Evolutionary conservation across 64 coral and sea anemone genomes (phyloP), one percentile per base, ranked within the genome.

Genomic region (Hydrozoanthus tunicans): DNA sequence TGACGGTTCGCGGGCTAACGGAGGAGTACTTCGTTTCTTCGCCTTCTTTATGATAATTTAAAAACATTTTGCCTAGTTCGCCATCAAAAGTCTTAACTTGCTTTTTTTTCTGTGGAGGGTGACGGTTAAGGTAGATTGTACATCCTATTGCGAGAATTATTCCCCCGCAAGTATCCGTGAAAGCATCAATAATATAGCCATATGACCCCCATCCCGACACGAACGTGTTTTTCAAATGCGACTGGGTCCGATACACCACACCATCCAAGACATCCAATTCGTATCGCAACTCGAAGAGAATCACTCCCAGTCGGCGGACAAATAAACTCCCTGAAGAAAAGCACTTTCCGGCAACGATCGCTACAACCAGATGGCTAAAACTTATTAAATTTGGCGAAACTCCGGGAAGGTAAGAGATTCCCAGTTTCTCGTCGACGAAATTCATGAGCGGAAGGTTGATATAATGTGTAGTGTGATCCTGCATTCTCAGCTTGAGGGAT

Each of bases 341-440:
- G 51, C 92, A 96, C 62, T 91, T 96, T 6, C 92, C 94, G 58
- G 94, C 94, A 9, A 93, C 32, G 5, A 96, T 62, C 14, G 94
- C 92, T 15, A 86, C 57, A 77, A 93, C 79, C 6, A 96, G 75
- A 72, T 96, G 94, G 43, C 53, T 80, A 76, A 66, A 89, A 88
- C 92, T 96, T 15, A 96, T 96, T 15, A 96, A 72, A 75, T 96
- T 96, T 4, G 94, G 94, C 79, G 94, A 93, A 68, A 96, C 80
- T 11, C 94, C 94, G 17, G 94, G 94, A 54, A 96, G 27, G 58
- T 67, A 77, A 26, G 92, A 91, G 7, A 96, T 88, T 61, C 81
- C 92, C 0, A 93, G 26, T 79, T 91, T 91, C 43, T 96, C 94
- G 62, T 96, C 83, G 24, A 83, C 82, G 59, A 96, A 79, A 91